These are phyloP conservation scores for Drosophila subobscura DNA, from an alignment of 1,140 invertebrate species.

Conservation along the genomic window DNA sequence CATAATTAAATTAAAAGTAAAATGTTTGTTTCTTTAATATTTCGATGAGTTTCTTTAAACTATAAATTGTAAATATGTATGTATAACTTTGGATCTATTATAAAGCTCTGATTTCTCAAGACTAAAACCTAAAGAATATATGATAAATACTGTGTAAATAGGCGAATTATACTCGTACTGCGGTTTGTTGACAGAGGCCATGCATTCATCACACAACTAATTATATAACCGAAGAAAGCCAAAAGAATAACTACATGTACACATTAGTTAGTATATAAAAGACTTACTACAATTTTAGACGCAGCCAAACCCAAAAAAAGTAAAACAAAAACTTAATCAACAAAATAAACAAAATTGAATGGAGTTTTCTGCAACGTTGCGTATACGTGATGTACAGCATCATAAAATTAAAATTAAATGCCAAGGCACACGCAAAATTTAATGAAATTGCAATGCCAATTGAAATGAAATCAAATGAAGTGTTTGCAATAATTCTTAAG, in stretches of 20 bases:
- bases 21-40: background rate
- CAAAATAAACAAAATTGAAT: constrained; percentile 28
- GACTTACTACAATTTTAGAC: constrained; percentile 53
- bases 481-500: constrained; percentile 68
- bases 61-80: constrained; percentile 59
- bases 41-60: constrained; percentile 30
- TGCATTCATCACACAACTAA: constrained; percentile 19
- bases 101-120: constrained; percentile 31
- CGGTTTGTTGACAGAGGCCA: background rate
- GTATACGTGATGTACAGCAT: constrained; percentile 33
- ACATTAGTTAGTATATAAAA: constrained; percentile 63
- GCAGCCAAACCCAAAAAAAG: constrained; percentile 18
- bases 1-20: background rate
- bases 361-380: constrained; percentile 40
- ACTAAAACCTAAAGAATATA: constrained; percentile 22
- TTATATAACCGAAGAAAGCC: constrained; percentile 38
- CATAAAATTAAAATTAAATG: constrained; percentile 35
- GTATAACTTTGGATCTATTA: constrained; percentile 25
- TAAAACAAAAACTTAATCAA: constrained; percentile 33
- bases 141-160: constrained; percentile 58
- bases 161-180: constrained; percentile 49
- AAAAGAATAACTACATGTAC: constrained; percentile 26
- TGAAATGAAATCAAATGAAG: constrained; percentile 45
- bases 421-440: background rate
- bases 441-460: constrained; percentile 11